Percentiles rank a stretch among this genome's conserved stretches.
These are phyloP conservation scores for Cydia fagiglandana DNA, from an alignment of 1,140 invertebrate species.

Conservation along the genomic window DNA sequence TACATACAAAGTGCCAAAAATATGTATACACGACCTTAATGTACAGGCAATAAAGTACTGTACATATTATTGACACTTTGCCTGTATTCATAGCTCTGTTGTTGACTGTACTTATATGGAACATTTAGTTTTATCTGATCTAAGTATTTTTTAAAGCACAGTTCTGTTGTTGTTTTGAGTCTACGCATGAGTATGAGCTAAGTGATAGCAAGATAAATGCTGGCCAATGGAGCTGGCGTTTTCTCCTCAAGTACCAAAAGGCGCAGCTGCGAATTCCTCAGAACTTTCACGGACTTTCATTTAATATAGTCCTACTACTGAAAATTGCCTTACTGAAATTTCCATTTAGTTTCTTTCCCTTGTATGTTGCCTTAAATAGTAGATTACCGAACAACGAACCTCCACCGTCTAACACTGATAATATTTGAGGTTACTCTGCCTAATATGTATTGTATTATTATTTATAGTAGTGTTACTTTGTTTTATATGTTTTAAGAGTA, in stretches of 20 bases:
- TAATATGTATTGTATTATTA: conserved; percentile 35
- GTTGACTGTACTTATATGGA: too few species aligned
- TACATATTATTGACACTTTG: too few species aligned
- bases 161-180: background rate
- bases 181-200: background rate
- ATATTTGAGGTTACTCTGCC: background rate
- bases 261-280: too few species aligned
- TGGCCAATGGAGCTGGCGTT: too few species aligned
- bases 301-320: background rate
- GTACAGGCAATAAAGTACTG: too few species aligned
- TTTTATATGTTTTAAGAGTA: background rate
- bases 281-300: background rate
- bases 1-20: too few species aligned
- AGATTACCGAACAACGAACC: background rate
- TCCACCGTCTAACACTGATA: background rate
- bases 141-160: too few species aligned
- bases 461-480: conserved; percentile 49
- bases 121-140: too few species aligned
- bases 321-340: background rate
- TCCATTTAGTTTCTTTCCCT: background rate
- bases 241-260: too few species aligned
- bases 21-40: too few species aligned
- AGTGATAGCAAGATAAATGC: too few species aligned
- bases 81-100: too few species aligned
- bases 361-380: background rate